Evolutionary conservation across 1,140 invertebrate species (phyloP).

Genomic region (Drosophila murphyi): DNA sequence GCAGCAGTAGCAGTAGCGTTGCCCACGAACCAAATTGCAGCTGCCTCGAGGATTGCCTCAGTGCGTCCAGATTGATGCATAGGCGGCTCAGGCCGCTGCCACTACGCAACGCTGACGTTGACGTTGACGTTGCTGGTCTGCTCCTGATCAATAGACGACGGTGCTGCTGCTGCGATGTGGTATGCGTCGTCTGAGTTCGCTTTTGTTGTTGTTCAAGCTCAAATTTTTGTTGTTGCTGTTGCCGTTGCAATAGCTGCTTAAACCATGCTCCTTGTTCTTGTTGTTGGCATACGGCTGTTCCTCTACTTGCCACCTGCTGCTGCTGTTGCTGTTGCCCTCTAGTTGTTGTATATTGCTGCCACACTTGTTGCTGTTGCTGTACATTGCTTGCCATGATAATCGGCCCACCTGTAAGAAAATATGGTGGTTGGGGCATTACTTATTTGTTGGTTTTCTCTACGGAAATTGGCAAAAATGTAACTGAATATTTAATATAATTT

Average conservation of each 20-base stretch:
- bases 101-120: conserved; percentile 23
- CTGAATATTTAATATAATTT: neutral
- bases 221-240: conserved; percentile 10
- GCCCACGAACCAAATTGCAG: conserved; percentile 51
- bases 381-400: conserved; percentile 84
- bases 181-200: neutral
- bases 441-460: neutral
- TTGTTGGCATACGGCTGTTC: conserved; percentile 6
- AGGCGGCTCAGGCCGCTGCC: conserved; percentile 32
- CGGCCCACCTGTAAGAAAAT: conserved; percentile 70
- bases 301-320: conserved; percentile 31
- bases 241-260: conserved; percentile 33
- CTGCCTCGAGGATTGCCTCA: conserved; percentile 52
- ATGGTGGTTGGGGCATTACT: neutral
- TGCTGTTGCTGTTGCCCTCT: conserved; percentile 39
- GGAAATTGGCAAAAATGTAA: conserved; percentile 11
- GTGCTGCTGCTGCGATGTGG: conserved; percentile 20
- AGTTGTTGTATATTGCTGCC: conserved; percentile 58
- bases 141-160: conserved; percentile 42
- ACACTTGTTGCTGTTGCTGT: conserved; percentile 65
- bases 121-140: conserved; percentile 3
- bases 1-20: conserved; percentile 59
- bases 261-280: conserved; percentile 24
- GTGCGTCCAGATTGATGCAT: conserved; percentile 61
- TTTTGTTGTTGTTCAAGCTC: conserved; percentile 7